phyloP scores from a whole-genome alignment of 2,888 invertebrate species.

The Lasioglossum calceatum region DNA sequence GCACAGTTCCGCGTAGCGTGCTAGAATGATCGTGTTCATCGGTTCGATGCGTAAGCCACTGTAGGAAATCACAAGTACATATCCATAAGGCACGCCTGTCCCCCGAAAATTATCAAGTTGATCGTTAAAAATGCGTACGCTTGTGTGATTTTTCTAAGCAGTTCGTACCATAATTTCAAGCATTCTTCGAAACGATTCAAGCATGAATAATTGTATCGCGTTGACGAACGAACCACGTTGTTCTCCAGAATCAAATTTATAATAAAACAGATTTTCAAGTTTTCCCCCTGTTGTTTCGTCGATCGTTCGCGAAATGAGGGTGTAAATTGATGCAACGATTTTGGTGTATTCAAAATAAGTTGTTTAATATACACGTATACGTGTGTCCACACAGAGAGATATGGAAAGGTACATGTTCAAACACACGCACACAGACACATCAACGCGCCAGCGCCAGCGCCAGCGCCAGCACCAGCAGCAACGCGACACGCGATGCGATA shows the following conservation, averaged over 20 bases:
- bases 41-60: not conserved
- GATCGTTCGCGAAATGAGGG: conserved; percentile 46
- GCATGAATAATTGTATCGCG: not conserved
- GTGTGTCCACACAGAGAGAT: conserved; percentile 32
- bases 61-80: not conserved
- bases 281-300: conserved; percentile 43
- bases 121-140: not conserved
- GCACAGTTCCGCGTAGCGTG: not conserved
- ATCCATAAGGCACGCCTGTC: not conserved
- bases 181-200: not conserved
- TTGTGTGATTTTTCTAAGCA: not conserved
- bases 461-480: conserved; percentile 1
- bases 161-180: not conserved
- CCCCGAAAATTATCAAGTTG: too few relatives aligned
- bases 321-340: conserved; percentile 48
- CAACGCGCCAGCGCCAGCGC: not conserved
- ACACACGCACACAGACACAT: conserved; percentile 24
- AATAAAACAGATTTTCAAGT: not conserved
- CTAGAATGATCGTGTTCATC: not conserved
- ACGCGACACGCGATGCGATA: conserved; percentile 21
- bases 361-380: conserved; percentile 47
- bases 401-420: conserved; percentile 61
- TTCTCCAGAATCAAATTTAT: not conserved
- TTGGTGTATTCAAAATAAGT: conserved; percentile 64
- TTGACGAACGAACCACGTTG: not conserved